phyloP scores from a whole-genome alignment of 2,797 vertebrate genomes.

The Microtus californicus region DNA sequence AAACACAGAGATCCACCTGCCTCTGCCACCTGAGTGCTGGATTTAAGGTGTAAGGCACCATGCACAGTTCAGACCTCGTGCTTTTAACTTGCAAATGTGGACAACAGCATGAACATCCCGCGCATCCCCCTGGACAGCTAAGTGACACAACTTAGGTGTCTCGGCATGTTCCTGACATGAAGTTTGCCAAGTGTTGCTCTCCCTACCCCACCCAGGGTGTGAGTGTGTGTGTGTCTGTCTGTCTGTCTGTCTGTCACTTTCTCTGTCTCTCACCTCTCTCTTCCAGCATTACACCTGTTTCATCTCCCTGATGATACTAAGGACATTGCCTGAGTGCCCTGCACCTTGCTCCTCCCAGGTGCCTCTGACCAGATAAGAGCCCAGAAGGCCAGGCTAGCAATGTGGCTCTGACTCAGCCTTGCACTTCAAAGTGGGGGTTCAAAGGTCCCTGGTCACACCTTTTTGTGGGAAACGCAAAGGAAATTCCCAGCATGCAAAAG shows the following conservation, averaged over 20 bases:
- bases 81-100: not conserved
- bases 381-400: not conserved
- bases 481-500: conserved; percentile 35
- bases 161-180: not conserved
- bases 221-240: not conserved
- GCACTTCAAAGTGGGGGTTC: not conserved
- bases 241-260: not conserved
- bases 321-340: not conserved
- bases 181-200: not conserved
- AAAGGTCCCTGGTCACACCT: not conserved
- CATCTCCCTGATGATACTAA: not conserved
- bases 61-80: not conserved
- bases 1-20: not conserved
- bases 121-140: not conserved
- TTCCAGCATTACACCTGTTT: not conserved
- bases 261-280: too few relatives aligned
- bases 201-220: not conserved
- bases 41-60: not conserved
- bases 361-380: not conserved
- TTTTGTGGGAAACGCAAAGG: not conserved
- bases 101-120: not conserved
- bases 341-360: not conserved
- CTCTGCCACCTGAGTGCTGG: not conserved
- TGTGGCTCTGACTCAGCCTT: not conserved
- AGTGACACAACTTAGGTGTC: too few relatives aligned